Percentiles rank a stretch among this genome's conserved stretches.
phyloP scores from a whole-genome alignment of 2,888 invertebrate genomes.

The Coremacera marginata region DNA sequence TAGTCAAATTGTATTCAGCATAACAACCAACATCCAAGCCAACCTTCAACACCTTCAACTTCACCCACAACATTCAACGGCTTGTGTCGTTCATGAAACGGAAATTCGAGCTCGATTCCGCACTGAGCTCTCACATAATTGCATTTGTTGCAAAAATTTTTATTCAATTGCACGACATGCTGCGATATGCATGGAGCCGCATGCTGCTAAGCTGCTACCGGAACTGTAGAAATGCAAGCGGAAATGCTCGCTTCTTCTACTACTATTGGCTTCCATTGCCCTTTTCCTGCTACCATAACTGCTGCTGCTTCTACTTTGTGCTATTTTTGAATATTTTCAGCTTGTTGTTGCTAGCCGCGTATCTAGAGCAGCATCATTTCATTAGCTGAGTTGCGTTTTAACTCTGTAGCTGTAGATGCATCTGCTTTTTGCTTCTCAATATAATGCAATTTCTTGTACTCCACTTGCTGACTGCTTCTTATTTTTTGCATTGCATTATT shows the following conservation, averaged over 20 bases:
- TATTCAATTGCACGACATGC: constrained; percentile 40
- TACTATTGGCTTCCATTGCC: neutral
- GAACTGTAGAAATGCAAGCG: constrained; percentile 1
- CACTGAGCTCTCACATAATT: constrained; percentile 40
- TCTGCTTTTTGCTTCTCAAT: constrained; percentile 19
- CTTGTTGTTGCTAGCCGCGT: neutral
- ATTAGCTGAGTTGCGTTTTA: neutral
- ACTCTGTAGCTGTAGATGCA: neutral
- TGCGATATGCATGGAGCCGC: neutral
- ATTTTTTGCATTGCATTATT: neutral
- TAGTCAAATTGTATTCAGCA: no score
- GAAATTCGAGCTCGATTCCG: constrained; percentile 30
- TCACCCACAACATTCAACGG: no score
- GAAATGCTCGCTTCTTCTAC: constrained; percentile 1
- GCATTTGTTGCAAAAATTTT: constrained; percentile 42
- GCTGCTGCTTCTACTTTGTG: no score
- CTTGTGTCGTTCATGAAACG: constrained; percentile 11
- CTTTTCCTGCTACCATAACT: neutral
- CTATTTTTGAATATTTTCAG: neutral
- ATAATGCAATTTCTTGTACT: neutral
- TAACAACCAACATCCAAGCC: no score
- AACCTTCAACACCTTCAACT: no score
- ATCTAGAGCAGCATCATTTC: neutral
- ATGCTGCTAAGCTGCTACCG: neutral
- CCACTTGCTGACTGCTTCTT: neutral